phyloP scores from a whole-genome alignment of 2,113 vertebrate genomes.

The Cercocebus atys region DNA sequence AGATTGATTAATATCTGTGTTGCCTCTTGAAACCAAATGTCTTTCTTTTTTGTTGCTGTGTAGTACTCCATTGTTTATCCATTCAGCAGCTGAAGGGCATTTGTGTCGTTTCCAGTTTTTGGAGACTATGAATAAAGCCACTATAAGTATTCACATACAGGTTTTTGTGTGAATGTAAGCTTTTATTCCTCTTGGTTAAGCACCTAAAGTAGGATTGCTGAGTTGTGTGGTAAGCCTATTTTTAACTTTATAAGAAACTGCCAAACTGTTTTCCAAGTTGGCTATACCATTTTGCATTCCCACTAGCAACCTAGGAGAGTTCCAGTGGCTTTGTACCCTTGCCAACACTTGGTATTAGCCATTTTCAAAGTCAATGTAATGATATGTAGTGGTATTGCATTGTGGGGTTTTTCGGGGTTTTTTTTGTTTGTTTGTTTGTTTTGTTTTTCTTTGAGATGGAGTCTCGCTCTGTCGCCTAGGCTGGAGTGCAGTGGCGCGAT shows the following conservation, averaged over 20 bases:
- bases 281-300: background rate
- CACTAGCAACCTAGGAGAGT: background rate
- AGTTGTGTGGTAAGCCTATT: background rate
- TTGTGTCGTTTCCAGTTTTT: background rate
- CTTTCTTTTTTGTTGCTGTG: slow-evolving; percentile 12
- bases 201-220: background rate
- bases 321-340: background rate
- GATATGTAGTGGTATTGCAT: background rate
- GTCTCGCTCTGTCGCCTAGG: too few species aligned
- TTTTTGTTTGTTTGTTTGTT: too few species aligned
- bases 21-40: background rate
- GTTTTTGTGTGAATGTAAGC: background rate
- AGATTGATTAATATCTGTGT: background rate
- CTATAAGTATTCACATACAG: background rate
- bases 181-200: background rate
- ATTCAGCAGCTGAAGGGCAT: background rate
- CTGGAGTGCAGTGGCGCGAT: too few species aligned
- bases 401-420: too few species aligned
- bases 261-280: background rate
- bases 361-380: background rate
- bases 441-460: too few species aligned
- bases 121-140: slow-evolving; percentile 28
- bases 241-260: background rate
- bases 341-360: background rate
- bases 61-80: background rate